phyloP scores from a whole-genome alignment of 2,888 invertebrate genomes.

The Meta bourneti region DNA sequence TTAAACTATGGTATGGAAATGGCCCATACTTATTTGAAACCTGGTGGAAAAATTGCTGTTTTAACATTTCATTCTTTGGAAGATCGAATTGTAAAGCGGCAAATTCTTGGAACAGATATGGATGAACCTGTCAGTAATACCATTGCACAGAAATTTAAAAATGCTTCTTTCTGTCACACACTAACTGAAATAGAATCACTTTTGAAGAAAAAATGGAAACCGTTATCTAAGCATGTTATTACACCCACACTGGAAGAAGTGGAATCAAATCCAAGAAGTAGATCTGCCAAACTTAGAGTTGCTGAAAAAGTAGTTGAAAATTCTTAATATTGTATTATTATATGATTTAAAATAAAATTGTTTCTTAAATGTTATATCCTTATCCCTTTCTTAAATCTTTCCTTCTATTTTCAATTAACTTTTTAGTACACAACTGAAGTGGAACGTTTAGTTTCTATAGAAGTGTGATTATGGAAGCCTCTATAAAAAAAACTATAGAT shows the following conservation, averaged over 20 bases:
- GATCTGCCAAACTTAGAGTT: conserved; percentile 93
- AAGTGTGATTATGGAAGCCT: no score
- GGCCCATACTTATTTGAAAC: conserved; percentile 88
- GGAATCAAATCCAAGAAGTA: conserved; percentile 89
- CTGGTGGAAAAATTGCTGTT: conserved; percentile 89
- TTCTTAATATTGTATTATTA: not conserved
- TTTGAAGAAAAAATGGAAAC: conserved; percentile 87
- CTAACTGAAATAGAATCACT: conserved; percentile 85
- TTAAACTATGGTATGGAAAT: conserved; percentile 92
- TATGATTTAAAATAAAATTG: not conserved
- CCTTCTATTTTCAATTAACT: no score
- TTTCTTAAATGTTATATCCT: no score
- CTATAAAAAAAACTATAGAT: no score
- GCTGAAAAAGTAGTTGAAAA: conserved; percentile 84
- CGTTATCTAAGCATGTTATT: conserved; percentile 90
- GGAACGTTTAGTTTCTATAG: no score
- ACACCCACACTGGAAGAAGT: conserved; percentile 88
- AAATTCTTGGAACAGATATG: conserved; percentile 86
- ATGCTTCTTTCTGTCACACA: conserved; percentile 84
- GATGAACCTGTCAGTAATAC: conserved; percentile 86
- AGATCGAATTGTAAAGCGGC: conserved; percentile 95
- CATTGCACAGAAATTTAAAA: conserved; percentile 87
- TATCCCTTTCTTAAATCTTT: no score
- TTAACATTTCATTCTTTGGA: conserved; percentile 96
- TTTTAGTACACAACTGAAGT: no score